These are phyloP conservation scores for Melanotaenia boesemani DNA, from an alignment of 2,797 vertebrate genomes.

Conservation along the genomic window DNA sequence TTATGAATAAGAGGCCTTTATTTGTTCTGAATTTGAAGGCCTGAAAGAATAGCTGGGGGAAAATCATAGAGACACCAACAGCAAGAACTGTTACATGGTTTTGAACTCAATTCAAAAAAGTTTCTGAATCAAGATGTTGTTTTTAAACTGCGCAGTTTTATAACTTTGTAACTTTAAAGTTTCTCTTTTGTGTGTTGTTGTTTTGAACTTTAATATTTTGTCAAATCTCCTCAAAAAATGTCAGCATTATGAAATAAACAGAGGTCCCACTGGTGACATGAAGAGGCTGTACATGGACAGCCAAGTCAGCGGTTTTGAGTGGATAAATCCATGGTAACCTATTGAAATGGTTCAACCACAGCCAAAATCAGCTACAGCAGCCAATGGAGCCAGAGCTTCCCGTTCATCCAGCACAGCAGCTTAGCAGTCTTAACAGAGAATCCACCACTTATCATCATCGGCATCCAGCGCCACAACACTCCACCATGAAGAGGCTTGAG, in stretches of 20 bases:
- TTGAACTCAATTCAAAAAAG: conserved; percentile 23
- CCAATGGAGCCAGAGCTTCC: conserved; percentile 70
- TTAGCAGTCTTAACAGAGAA: conserved; percentile 85
- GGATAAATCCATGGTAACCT: conserved; percentile 85
- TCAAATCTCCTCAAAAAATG: conserved; percentile 75
- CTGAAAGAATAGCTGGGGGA: conserved; percentile 15
- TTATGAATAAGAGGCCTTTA: conserved; percentile 69
- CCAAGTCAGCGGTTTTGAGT: conserved; percentile 83
- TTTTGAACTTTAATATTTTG: conserved; percentile 73
- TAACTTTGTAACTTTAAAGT: conserved; percentile 62
- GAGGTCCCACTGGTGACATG: conserved; percentile 77
- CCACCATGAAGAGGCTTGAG: conserved; percentile 85
- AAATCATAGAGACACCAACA: conserved; percentile 41
- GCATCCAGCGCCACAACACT: conserved; percentile 83
- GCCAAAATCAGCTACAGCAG: conserved; percentile 78
- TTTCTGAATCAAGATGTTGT: conserved; percentile 2
- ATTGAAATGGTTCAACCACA: conserved; percentile 82
- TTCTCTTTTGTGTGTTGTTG: conserved; percentile 61
- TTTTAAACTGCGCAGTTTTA: conserved; percentile 24
- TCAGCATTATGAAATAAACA: conserved; percentile 83
- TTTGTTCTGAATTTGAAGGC: conserved; percentile 52
- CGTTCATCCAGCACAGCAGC: conserved; percentile 82
- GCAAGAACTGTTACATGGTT: conserved; percentile 23
- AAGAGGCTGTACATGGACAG: conserved; percentile 72
- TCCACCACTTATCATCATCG: conserved; percentile 86